phyloP scores from a whole-genome alignment of 2,113 vertebrate species.

The Stigmatopora argus region DNA sequence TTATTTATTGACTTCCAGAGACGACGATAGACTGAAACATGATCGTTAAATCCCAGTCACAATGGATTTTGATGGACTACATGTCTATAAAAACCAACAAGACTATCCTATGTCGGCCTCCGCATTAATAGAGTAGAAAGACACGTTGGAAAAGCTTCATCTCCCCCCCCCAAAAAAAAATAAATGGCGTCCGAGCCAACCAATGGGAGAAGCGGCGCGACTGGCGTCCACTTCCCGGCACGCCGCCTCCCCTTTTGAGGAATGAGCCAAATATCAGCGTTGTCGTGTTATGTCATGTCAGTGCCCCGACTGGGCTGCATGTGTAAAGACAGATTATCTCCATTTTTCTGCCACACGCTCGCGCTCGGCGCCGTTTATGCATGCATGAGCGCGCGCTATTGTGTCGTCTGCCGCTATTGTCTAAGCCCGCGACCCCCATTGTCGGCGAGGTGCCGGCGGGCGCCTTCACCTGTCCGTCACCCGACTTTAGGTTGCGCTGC shows the following conservation, averaged over 20 bases:
- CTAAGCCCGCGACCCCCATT: conserved; percentile 10
- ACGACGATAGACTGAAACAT: no score
- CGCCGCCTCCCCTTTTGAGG: conserved; percentile 19
- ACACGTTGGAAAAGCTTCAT: no score
- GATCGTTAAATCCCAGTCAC: no score
- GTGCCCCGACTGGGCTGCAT: conserved; percentile 43
- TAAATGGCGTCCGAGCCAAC: background rate
- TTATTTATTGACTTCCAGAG: no score
- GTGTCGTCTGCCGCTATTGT: conserved; percentile 30
- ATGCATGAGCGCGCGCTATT: conserved; percentile 36
- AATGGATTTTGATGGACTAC: no score
- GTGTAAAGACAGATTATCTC: conserved; percentile 39
- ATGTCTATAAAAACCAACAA: no score
- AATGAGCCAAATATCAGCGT: conserved; percentile 37
- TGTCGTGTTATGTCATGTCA: conserved; percentile 48
- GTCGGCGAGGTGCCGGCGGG: background rate
- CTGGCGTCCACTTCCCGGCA: background rate
- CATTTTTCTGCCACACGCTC: conserved; percentile 21
- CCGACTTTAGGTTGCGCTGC: conserved; percentile 37
- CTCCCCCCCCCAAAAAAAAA: no score
- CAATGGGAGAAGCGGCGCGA: background rate
- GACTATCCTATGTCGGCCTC: no score
- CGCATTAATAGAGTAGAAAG: no score
- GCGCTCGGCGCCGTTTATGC: conserved; percentile 9
- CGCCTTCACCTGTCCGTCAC: conserved; percentile 48